These are phyloP conservation scores for Drosophila subobscura DNA, from an alignment of 1,140 invertebrate species.

Conservation along the genomic window DNA sequence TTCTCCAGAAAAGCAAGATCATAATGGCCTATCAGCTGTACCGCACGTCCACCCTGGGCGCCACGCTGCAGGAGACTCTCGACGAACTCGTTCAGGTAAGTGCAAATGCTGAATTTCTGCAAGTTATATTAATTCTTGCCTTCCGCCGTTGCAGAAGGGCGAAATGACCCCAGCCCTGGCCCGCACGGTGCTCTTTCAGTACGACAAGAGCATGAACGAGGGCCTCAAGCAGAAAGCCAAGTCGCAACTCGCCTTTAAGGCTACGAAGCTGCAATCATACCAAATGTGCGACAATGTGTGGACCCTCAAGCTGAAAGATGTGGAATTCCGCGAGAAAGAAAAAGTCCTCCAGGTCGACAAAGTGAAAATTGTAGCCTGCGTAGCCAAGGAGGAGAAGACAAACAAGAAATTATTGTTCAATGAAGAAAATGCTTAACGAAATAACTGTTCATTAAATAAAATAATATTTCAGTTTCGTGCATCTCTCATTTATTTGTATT, in stretches of 20 bases:
- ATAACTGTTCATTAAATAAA: no score
- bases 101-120: not conserved
- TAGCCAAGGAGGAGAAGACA: slow-evolving; percentile 89
- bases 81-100: slow-evolving; percentile 94
- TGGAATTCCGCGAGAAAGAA: slow-evolving; percentile 98
- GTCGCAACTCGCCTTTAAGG: slow-evolving; percentile 96
- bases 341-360: slow-evolving; percentile 95
- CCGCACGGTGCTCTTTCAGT: slow-evolving; percentile 96
- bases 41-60: slow-evolving; percentile 98
- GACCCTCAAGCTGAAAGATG: slow-evolving; percentile 98
- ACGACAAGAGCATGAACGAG: slow-evolving; percentile 98
- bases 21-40: slow-evolving; percentile 98
- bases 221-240: slow-evolving; percentile 95
- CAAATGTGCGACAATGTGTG: slow-evolving; percentile 99
- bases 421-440: no score
- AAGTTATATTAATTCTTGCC: slow-evolving; percentile 18
- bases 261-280: slow-evolving; percentile 98
- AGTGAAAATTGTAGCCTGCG: slow-evolving; percentile 99
- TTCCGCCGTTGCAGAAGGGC: slow-evolving; percentile 90
- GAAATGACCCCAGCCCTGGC: slow-evolving; percentile 97
- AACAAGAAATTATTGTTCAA: no score
- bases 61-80: slow-evolving; percentile 97
- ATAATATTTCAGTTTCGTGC: no score
- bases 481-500: no score
- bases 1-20: not conserved